Percentiles rank a stretch among this genome's conserved stretches.
Evolutionary conservation across 2,113 vertebrate genomes (phyloP).

Genomic region (Tupaia chinensis): DNA sequence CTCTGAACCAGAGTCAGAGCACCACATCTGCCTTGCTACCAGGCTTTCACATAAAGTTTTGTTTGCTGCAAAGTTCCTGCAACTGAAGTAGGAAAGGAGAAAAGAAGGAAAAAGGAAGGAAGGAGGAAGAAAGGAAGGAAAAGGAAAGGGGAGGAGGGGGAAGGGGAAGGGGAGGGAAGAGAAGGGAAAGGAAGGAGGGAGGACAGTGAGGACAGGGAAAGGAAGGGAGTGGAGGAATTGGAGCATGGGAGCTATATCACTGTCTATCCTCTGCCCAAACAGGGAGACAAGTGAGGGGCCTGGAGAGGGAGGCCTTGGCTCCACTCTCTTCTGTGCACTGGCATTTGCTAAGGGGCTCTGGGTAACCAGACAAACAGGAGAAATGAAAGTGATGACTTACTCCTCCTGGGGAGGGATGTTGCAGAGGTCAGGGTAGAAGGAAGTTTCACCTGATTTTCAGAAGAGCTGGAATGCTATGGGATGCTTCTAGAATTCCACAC

Average conservation of each 20-base stretch:
- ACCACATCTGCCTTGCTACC: neutral
- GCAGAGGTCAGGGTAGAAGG: neutral
- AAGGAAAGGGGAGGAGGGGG: neutral
- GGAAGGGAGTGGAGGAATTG: neutral
- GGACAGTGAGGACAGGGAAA: neutral
- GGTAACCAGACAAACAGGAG: neutral
- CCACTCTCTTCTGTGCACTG: neutral
- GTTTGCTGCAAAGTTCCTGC: neutral
- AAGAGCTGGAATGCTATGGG: neutral
- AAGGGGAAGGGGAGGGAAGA: neutral
- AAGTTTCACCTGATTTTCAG: neutral
- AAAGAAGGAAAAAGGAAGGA: too few relatives aligned
- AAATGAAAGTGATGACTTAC: neutral
- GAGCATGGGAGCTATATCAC: neutral
- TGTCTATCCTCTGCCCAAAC: neutral
- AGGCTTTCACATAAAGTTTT: neutral
- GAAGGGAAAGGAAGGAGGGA: neutral
- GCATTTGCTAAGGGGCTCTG: neutral
- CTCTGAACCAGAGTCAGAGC: neutral
- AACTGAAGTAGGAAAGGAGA: neutral
- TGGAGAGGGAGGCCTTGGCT: neutral
- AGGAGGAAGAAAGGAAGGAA: too few relatives aligned
- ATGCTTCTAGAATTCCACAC: neutral
- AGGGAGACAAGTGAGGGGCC: neutral
- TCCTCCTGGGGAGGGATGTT: neutral